Evolutionary conservation across 1,140 invertebrate genomes (phyloP).

Genomic region (Drosophila watanabei): DNA sequence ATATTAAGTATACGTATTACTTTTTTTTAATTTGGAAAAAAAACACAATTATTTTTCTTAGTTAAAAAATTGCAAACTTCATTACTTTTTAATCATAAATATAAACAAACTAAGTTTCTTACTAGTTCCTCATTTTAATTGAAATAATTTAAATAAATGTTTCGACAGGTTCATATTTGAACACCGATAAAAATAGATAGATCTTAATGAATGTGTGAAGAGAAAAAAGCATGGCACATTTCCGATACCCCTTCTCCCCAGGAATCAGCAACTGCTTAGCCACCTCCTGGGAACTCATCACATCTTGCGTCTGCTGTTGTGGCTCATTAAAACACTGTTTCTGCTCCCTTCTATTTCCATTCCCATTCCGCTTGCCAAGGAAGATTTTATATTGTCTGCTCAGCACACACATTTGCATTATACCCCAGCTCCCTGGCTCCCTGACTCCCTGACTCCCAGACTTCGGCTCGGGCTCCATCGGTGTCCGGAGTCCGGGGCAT

Average conservation of each 20-base stretch:
- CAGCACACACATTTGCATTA: conserved; percentile 48
- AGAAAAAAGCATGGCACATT: neutral
- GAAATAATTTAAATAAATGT: neutral
- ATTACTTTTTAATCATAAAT: neutral
- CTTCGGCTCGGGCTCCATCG: neutral
- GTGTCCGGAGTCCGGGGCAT: conserved; percentile 28
- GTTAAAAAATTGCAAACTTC: neutral
- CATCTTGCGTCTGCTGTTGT: conserved; percentile 36
- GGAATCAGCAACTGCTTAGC: conserved; percentile 27
- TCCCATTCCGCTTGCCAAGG: conserved; percentile 30
- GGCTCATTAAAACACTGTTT: conserved; percentile 60
- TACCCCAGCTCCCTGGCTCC: neutral
- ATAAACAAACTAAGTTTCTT: neutral
- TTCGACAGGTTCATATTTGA: neutral
- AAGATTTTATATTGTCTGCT: conserved; percentile 54
- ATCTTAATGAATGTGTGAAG: conserved; percentile 7
- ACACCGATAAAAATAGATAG: conserved; percentile 8
- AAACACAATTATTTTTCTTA: neutral
- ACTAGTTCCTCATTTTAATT: neutral
- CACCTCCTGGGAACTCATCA: conserved; percentile 26
- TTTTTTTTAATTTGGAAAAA: neutral
- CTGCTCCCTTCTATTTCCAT: conserved; percentile 42
- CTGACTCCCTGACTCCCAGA: neutral
- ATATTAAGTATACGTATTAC: too few species aligned
- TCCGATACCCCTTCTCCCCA: neutral